Evolutionary conservation across 1,140 invertebrate genomes (phyloP).

Genomic region (Lordiphosa mommai): DNA sequence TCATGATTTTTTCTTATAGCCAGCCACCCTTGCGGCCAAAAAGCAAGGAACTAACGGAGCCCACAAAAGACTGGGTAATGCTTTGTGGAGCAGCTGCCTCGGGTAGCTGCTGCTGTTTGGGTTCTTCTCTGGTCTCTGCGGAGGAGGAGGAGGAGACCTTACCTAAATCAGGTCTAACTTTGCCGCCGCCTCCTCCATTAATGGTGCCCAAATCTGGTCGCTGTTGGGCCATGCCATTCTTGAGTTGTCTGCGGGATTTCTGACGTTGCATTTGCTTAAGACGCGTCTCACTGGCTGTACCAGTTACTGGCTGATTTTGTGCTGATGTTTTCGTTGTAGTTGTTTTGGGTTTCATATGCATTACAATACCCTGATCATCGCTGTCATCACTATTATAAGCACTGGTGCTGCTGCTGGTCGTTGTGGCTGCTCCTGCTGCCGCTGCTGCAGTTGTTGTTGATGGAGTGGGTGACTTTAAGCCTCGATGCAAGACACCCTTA

Average conservation of each 20-base stretch:
- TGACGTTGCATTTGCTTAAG: slow-evolving; percentile 75
- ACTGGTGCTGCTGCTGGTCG: slow-evolving; percentile 43
- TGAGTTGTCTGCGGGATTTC: slow-evolving; percentile 66
- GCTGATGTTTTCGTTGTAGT: slow-evolving; percentile 11
- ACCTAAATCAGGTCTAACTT: slow-evolving; percentile 83
- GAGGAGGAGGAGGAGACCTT: slow-evolving; percentile 80
- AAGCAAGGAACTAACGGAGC: slow-evolving; percentile 88
- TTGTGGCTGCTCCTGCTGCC: not conserved
- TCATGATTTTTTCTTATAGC: slow-evolving; percentile 80
- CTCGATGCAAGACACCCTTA: slow-evolving; percentile 66
- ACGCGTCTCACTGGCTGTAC: slow-evolving; percentile 79
- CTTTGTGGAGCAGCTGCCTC: slow-evolving; percentile 79
- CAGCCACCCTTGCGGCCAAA: slow-evolving; percentile 91
- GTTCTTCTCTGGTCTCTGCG: not conserved
- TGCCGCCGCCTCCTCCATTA: slow-evolving; percentile 72
- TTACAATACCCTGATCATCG: slow-evolving; percentile 59
- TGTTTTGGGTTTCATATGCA: slow-evolving; percentile 37
- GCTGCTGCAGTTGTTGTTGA: not conserved
- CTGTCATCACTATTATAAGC: slow-evolving; percentile 67
- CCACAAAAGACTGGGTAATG: slow-evolving; percentile 82
- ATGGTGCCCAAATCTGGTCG: slow-evolving; percentile 80
- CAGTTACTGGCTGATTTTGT: slow-evolving; percentile 16
- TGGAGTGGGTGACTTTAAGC: slow-evolving; percentile 53
- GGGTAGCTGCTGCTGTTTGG: slow-evolving; percentile 15
- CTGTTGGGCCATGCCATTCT: slow-evolving; percentile 79